phyloP scores from a whole-genome alignment of 2,113 vertebrate species.

The Nycticorax nycticorax region DNA sequence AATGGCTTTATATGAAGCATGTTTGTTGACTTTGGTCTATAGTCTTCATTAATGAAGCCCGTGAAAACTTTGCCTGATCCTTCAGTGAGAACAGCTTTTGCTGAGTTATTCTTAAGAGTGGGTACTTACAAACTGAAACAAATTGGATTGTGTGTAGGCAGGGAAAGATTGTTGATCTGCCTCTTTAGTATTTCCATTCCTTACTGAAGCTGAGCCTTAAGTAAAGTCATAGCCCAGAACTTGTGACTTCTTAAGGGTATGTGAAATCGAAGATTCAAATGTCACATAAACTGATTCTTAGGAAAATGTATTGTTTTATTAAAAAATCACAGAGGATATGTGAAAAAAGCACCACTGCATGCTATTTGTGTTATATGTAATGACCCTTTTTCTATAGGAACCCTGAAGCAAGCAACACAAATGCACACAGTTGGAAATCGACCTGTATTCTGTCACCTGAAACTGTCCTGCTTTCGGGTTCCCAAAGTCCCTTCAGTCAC shows the following conservation, averaged over 20 bases:
- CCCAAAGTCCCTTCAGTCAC: not conserved
- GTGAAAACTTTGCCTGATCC: not conserved
- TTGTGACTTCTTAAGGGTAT: not conserved
- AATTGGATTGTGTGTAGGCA: not conserved
- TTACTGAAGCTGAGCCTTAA: not conserved
- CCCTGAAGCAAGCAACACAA: not conserved
- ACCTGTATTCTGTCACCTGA: not conserved
- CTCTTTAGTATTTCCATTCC: not conserved
- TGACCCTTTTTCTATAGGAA: not conserved
- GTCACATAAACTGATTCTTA: not conserved
- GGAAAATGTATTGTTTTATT: not conserved
- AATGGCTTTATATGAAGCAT: not conserved
- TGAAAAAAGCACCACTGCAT: not conserved
- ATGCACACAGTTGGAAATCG: not conserved
- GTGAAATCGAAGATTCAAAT: not conserved
- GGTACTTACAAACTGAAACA: not conserved
- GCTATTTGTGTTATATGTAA: not conserved
- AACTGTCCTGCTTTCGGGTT: not conserved
- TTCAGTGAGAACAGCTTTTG: not conserved
- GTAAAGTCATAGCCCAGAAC: not conserved
- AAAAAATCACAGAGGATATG: not conserved
- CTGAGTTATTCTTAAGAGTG: not conserved
- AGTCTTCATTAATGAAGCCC: not conserved
- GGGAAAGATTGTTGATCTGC: not conserved
- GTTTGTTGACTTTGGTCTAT: conserved; percentile 19